Conservation (phyloP, 64 coral and sea anemone genomes). For the Astreopora myriophthalma region DNA sequence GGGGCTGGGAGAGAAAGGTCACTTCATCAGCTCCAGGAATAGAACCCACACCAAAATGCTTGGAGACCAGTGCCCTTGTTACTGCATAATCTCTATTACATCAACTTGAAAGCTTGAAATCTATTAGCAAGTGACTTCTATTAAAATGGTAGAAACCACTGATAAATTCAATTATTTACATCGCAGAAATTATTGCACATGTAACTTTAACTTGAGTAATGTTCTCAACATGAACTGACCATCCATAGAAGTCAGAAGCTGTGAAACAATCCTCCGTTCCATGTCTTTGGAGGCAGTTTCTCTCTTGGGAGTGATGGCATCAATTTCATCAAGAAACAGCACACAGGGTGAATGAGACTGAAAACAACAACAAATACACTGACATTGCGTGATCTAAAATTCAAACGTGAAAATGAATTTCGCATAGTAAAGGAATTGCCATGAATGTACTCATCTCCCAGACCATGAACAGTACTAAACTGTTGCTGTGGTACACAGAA, state of each 20-base stretch:
- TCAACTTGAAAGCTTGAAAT: no score
- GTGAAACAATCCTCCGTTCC: slow-evolving; percentile 96
- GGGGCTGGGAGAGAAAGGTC: no score
- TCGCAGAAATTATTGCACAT: no score
- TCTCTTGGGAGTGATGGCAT: slow-evolving; percentile 95
- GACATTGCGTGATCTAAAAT: no score
- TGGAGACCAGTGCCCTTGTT: no score
- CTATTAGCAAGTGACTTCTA: no score
- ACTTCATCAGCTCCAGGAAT: no score
- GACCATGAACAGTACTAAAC: background rate
- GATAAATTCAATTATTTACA: no score
- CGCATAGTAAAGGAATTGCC: background rate
- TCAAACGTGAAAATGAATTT: no score
- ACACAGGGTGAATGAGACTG: slow-evolving; percentile 89
- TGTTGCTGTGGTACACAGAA: background rate
- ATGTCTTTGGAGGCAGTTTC: slow-evolving; percentile 98
- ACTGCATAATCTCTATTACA: no score
- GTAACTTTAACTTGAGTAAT: background rate
- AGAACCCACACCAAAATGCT: no score
- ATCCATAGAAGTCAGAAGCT: slow-evolving; percentile 95
- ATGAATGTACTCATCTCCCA: background rate
- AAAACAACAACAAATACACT: background rate
- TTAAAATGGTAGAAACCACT: no score
- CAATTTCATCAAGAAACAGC: slow-evolving; percentile 97
- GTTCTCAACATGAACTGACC: slow-evolving; percentile 39